These are phyloP conservation scores for Pocota personata DNA, from an alignment of 2,888 invertebrate species.

Conservation along the genomic window DNA sequence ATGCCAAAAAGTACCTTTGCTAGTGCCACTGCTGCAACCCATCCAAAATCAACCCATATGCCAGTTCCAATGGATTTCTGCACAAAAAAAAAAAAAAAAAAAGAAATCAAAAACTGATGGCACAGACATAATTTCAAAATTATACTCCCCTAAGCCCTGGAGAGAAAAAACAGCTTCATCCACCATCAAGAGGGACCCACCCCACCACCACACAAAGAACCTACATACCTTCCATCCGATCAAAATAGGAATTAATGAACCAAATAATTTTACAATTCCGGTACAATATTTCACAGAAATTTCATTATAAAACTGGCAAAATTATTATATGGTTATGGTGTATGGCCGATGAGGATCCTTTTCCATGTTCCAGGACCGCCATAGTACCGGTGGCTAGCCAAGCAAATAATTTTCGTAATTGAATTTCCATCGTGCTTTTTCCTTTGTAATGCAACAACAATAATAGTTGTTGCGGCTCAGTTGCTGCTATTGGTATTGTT, in stretches of 20 bases:
- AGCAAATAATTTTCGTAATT: slow-evolving; percentile 77
- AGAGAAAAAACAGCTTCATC: background rate
- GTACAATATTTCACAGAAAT: slow-evolving; percentile 76
- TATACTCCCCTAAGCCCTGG: background rate
- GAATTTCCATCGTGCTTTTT: slow-evolving; percentile 75
- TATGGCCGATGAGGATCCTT: background rate
- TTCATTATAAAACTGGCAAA: slow-evolving; percentile 75
- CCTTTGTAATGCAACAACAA: slow-evolving; percentile 49
- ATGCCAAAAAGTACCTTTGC: background rate
- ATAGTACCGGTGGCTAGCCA: slow-evolving; percentile 72
- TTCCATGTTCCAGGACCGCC: background rate
- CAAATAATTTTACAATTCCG: slow-evolving; percentile 76
- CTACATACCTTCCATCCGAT: slow-evolving; percentile 41
- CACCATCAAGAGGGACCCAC: slow-evolving; percentile 9
- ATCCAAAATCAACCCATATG: slow-evolving; percentile 1
- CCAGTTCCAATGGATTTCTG: slow-evolving; percentile 28
- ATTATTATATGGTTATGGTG: slow-evolving; percentile 72
- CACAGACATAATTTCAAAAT: slow-evolving; percentile 60
- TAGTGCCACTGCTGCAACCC: background rate
- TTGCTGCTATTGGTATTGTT: slow-evolving; percentile 22
- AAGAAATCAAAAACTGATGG: slow-evolving; percentile 44
- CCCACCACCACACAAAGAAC: slow-evolving; percentile 12
- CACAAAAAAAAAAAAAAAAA: slow-evolving; percentile 13
- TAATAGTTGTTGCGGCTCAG: background rate
- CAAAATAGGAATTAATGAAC: slow-evolving; percentile 75